A percentile compares a stretch with the other conserved stretches of the same genome.
phyloP scores from a whole-genome alignment of 2,797 vertebrate species.

The Todus mexicanus region DNA sequence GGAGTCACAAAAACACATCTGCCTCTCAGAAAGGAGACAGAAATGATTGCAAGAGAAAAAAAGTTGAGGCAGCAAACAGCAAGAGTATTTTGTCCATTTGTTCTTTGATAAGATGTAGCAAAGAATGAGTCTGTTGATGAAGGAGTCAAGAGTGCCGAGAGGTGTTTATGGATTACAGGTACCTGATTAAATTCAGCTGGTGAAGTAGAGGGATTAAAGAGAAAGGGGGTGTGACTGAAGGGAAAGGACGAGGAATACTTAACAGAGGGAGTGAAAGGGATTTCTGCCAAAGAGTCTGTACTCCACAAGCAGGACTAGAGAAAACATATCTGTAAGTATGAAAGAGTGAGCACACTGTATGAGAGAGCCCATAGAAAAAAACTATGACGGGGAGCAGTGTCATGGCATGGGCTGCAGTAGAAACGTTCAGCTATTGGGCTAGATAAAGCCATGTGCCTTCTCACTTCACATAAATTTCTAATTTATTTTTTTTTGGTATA shows the following conservation, averaged over 20 bases:
- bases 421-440: background rate
- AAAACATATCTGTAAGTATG: background rate
- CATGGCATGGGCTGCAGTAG: background rate
- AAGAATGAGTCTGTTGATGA: background rate
- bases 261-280: background rate
- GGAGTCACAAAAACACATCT: background rate
- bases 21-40: background rate
- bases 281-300: background rate
- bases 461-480: background rate
- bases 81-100: background rate
- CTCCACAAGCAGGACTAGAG: background rate
- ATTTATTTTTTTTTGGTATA: background rate
- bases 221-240: background rate
- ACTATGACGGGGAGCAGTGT: background rate
- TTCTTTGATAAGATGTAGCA: background rate
- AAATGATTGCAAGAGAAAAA: background rate
- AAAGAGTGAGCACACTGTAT: fast-evolving
- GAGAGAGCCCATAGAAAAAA: background rate
- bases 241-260: background rate
- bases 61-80: background rate
- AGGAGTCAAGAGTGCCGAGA: background rate
- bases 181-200: background rate
- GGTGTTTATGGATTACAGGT: background rate
- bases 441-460: background rate
- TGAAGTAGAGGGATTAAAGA: background rate